These are phyloP conservation scores for Chymomyza procnemis DNA, from an alignment of 2,888 invertebrate species.

Conservation along the genomic window DNA sequence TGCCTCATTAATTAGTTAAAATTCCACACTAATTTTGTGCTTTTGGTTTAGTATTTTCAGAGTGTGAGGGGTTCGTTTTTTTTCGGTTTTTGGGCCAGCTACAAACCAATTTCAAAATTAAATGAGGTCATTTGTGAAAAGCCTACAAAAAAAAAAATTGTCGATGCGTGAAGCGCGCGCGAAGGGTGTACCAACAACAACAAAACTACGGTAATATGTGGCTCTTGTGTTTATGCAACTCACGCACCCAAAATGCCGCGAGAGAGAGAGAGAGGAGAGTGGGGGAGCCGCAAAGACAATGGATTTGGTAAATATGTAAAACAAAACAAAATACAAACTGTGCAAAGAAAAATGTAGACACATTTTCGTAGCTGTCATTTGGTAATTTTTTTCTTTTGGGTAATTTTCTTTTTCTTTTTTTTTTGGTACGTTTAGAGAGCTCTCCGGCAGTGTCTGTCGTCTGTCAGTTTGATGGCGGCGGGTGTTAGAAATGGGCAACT, in stretches of 20 bases:
- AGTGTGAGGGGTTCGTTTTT: background rate
- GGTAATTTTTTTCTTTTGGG: slow-evolving; percentile 10
- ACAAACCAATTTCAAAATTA: slow-evolving; percentile 1
- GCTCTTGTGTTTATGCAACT: slow-evolving; percentile 1
- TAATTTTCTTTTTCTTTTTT: background rate
- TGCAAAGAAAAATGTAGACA: slow-evolving; percentile 51
- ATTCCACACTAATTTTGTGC: background rate
- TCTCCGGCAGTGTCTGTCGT: background rate
- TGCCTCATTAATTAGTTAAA: slow-evolving; percentile 4
- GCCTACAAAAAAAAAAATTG: slow-evolving; percentile 51
- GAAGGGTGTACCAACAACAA: background rate
- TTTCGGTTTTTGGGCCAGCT: background rate
- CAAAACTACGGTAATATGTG: background rate
- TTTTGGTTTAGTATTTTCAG: background rate
- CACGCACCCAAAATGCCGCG: background rate
- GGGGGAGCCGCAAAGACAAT: background rate
- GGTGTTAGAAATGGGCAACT: slow-evolving; percentile 2
- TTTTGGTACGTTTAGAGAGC: no score
- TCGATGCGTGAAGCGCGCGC: slow-evolving; percentile 4
- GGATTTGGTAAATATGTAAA: background rate
- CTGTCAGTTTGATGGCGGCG: background rate
- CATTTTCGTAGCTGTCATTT: slow-evolving; percentile 51
- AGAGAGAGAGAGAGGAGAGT: background rate
- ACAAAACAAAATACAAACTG: slow-evolving; percentile 32
- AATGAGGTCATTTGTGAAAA: slow-evolving; percentile 7